Base-by-base conservation (phyloP, 2,888 invertebrate species). In the Dermolepida albohirtum region DNA sequence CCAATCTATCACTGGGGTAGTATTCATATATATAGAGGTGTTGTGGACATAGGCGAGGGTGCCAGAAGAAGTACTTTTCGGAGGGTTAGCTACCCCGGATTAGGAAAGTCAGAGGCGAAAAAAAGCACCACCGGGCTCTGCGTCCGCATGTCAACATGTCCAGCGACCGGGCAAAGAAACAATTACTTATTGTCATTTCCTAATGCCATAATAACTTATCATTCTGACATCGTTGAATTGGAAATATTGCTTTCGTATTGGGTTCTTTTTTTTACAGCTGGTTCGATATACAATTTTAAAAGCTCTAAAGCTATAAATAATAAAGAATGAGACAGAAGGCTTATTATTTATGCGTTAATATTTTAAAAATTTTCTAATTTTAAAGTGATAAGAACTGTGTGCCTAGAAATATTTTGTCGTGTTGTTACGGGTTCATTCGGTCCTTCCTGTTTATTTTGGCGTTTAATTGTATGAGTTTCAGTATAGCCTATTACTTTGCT, bases 151-250 rank as follows among this genome's bases (percentile, higher is more conserved):
- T 70, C 72, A 70, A 65, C 68, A 57, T 68, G 67, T 59, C 64
- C 67, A 55, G 50, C 59, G 62, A 66, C 44, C 66, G 57, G 49
- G 55, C 66, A 43, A 72, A 66, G 67, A 69, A 69, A 70, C 70
- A 73, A 73, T 73, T 73, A 73, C 73, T 73, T 73, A 73, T 71
- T 73, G 73, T 73, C 73, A 69, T 66, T 69, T 70, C 41, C 70
- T 71, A 65, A 68, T 52, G 66, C 65, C 64, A 70, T 70, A 71
- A 73, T 71, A 71, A 73, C 71, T 71, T 69, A 71, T 73, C 73
- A 73, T 70, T 66, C 66, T 72, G 71, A 70, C 72, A 70, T 65
- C 27, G 51, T 51, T 51, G 41, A 52, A 62, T 67, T 67, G 59
- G 59, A 50, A 57, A 59, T 59, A 67, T 62, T 62, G 66, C 41